phyloP scores from a whole-genome alignment of 2,888 invertebrate species.

The Opisthograptis luteolata region DNA sequence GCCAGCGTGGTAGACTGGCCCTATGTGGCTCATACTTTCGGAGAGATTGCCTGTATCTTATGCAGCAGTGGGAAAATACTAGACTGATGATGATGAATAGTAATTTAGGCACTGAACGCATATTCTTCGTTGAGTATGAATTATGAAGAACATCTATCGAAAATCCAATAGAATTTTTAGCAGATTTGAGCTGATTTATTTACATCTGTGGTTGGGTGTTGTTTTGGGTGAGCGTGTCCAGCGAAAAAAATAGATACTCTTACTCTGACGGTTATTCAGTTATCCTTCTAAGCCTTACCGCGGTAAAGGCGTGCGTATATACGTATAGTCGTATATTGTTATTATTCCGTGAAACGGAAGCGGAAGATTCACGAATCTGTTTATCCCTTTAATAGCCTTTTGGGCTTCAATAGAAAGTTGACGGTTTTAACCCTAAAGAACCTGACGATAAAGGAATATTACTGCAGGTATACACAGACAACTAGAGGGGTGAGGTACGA shows the following conservation, averaged over 20 bases:
- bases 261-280: constrained; percentile 36
- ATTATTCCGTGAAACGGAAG: constrained; percentile 30
- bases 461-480: constrained; percentile 21
- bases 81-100: no score
- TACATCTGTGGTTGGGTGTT: constrained; percentile 29
- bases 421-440: background rate
- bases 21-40: no score
- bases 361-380: constrained; percentile 2
- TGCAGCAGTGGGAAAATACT: no score
- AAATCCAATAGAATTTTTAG: no score
- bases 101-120: no score
- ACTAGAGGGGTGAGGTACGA: constrained; percentile 58
- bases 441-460: background rate
- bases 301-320: no score
- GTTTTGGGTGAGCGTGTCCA: constrained; percentile 41
- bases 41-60: no score
- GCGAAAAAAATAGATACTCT: constrained; percentile 43
- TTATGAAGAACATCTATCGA: background rate
- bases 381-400: background rate
- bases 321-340: constrained; percentile 32
- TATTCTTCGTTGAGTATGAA: no score
- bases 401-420: background rate
- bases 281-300: constrained; percentile 46
- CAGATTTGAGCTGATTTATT: constrained; percentile 36
- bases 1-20: no score